Evolutionary conservation across 1,140 invertebrate genomes (phyloP).

Genomic region (Cataglyphis hispanica): DNA sequence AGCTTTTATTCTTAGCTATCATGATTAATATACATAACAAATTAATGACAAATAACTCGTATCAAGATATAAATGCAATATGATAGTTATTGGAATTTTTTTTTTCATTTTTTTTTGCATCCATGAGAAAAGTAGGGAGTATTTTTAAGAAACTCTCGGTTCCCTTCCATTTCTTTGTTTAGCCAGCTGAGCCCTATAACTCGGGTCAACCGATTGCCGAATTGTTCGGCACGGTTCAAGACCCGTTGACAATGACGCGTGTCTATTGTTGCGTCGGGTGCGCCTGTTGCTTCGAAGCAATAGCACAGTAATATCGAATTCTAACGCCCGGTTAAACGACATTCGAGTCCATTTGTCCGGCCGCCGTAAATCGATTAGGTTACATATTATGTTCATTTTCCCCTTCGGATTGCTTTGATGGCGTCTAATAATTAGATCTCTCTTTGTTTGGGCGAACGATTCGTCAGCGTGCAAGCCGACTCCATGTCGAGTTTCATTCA

Average conservation of each 20-base stretch:
- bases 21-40: too few species aligned
- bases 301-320: slow-evolving; percentile 18
- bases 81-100: too few species aligned
- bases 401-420: neutral
- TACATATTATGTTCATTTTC: neutral
- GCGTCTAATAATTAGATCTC: slow-evolving; percentile 5
- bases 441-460: neutral
- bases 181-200: neutral
- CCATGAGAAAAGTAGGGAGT: too few species aligned
- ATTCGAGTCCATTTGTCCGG: slow-evolving; percentile 40
- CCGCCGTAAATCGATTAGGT: slow-evolving; percentile 39
- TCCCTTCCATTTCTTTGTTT: neutral
- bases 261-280: slow-evolving; percentile 54
- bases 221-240: slow-evolving; percentile 54
- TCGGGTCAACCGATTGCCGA: slow-evolving; percentile 48
- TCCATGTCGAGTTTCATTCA: neutral
- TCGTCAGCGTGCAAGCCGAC: neutral
- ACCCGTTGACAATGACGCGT: slow-evolving; percentile 66
- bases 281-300: slow-evolving; percentile 63
- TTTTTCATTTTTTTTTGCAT: too few species aligned
- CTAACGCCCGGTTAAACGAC: neutral
- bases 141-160: neutral
- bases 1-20: too few species aligned
- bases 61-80: too few species aligned
- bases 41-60: too few species aligned